Evolutionary conservation across 1,140 invertebrate species (phyloP).

Genomic region (Ostrea edulis): DNA sequence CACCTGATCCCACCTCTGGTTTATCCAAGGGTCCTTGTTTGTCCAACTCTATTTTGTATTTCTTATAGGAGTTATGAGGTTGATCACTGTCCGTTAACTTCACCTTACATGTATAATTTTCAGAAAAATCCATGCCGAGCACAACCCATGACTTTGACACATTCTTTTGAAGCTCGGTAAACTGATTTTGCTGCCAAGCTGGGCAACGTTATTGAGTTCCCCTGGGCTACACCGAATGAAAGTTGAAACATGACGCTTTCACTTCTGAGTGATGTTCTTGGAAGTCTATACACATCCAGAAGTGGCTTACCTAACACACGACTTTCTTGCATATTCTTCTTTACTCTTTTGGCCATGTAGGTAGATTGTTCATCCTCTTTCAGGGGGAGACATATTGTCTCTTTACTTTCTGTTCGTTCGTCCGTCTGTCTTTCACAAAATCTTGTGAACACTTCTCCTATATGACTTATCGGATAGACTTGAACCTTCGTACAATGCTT

Average conservation of each 20-base stretch:
- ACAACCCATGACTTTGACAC: neutral
- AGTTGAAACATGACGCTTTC: conserved; percentile 41
- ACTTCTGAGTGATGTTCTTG: conserved; percentile 31
- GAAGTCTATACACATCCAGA: conserved; percentile 19
- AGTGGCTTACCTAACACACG: conserved; percentile 44
- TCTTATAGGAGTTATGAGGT: too few relatives aligned
- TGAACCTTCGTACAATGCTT: too few relatives aligned
- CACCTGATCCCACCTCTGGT: too few relatives aligned
- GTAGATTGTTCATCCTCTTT: conserved; percentile 49
- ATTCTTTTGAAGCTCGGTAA: conserved; percentile 1
- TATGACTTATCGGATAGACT: too few relatives aligned
- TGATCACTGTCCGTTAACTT: too few relatives aligned
- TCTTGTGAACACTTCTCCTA: too few relatives aligned
- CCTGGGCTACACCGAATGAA: conserved; percentile 44
- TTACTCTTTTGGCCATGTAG: conserved; percentile 39
- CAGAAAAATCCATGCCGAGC: conserved; percentile 45
- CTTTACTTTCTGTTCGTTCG: too few relatives aligned
- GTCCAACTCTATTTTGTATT: too few relatives aligned
- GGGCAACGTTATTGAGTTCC: conserved; percentile 36
- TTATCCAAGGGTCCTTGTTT: too few relatives aligned
- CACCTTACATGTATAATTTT: conserved; percentile 51
- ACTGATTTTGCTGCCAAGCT: conserved; percentile 45
- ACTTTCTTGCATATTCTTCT: conserved; percentile 43
- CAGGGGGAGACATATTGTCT: too few relatives aligned
- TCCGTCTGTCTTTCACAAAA: too few relatives aligned